Percentiles rank a stretch among this genome's conserved stretches.
Evolutionary conservation across 1,140 invertebrate genomes (phyloP).

Genomic region (Caenorhabditis remanei): DNA sequence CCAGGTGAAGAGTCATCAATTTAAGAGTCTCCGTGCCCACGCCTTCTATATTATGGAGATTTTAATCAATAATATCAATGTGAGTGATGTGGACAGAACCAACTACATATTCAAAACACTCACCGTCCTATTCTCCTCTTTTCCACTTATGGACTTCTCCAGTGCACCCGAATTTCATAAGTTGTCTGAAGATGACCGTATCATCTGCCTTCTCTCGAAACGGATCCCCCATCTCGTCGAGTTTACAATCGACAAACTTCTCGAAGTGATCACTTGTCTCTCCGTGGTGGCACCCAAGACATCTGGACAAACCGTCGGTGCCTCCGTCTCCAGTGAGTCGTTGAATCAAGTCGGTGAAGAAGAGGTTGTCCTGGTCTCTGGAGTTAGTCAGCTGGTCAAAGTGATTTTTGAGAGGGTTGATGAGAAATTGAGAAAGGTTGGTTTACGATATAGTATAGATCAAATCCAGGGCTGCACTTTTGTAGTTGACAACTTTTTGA

Average conservation of each 20-base stretch:
- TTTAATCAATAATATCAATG: constrained; percentile 9
- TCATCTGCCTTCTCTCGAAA: background rate
- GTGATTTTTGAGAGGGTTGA: constrained; percentile 25
- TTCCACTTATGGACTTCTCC: constrained; percentile 24
- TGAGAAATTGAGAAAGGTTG: constrained; percentile 36
- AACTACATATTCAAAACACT: background rate
- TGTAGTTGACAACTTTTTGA: too few species aligned
- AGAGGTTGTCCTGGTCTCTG: background rate
- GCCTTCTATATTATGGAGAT: constrained; percentile 30
- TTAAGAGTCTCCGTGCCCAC: constrained; percentile 23
- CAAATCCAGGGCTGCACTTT: too few species aligned
- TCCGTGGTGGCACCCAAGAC: background rate
- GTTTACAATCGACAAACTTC: background rate
- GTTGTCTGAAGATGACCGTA: background rate
- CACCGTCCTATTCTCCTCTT: background rate
- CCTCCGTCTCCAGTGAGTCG: background rate
- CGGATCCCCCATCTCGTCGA: background rate
- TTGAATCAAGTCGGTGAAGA: constrained; percentile 25
- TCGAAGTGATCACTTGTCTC: constrained; percentile 9
- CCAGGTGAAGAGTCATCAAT: background rate
- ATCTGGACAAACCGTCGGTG: background rate
- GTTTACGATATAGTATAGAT: background rate
- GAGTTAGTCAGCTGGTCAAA: background rate
- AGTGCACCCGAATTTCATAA: background rate
- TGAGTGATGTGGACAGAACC: constrained; percentile 20